Conservation (phyloP, 2,113 vertebrate genomes). For the Formicarius rufipectus region DNA sequence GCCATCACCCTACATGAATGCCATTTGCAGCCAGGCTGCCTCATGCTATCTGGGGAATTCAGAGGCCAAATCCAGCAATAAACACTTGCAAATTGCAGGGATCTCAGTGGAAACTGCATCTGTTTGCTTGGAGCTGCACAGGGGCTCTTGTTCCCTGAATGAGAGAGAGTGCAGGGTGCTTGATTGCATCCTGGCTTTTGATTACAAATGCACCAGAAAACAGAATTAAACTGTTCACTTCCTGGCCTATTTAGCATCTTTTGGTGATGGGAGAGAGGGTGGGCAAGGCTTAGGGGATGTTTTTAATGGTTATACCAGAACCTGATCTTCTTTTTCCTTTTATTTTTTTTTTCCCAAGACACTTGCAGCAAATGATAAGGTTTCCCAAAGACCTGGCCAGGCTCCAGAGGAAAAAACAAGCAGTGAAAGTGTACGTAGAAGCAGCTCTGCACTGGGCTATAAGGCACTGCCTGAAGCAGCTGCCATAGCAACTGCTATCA, state of each 20-base stretch:
- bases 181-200: conserved; percentile 48
- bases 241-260: conserved; percentile 34
- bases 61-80: neutral
- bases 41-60: neutral
- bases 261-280: neutral
- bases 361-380: neutral
- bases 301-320: neutral
- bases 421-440: neutral
- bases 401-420: conserved; percentile 8
- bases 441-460: neutral
- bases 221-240: conserved; percentile 29
- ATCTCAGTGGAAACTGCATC: neutral
- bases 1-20: neutral
- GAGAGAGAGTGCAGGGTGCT: conserved; percentile 4
- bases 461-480: conserved; percentile 38
- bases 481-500: conserved; percentile 60
- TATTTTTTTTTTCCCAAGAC: neutral
- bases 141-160: conserved; percentile 1
- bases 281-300: neutral
- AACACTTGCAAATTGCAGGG: neutral
- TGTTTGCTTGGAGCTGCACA: neutral
- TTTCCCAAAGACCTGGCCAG: neutral
- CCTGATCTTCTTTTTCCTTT: neutral
- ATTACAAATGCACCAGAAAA: conserved; percentile 46
- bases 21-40: neutral